phyloP scores from a whole-genome alignment of 2,797 vertebrate species.

The Sebastolobus altivelis region DNA sequence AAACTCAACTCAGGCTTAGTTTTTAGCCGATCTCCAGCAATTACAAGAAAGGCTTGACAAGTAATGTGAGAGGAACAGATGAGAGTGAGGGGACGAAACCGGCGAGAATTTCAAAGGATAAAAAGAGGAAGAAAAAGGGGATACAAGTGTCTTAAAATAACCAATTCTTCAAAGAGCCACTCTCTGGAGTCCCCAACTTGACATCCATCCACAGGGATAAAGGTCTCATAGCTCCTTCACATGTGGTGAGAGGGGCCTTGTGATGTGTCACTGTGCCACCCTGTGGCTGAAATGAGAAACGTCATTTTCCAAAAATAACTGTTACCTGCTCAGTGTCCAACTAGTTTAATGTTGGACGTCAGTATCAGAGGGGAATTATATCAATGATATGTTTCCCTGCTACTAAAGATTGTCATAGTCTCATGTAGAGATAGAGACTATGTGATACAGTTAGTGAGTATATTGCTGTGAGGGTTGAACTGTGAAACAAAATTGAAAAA shows the following conservation, averaged over 20 bases:
- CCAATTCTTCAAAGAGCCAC: conserved; percentile 35
- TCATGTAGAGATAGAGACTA: not conserved
- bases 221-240: not conserved
- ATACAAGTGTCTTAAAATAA: conserved; percentile 14
- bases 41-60: conserved; percentile 7
- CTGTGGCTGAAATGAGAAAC: conserved; percentile 52
- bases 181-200: not conserved
- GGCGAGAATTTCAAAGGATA: conserved; percentile 2
- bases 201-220: not conserved
- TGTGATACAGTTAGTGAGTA: not conserved
- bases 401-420: not conserved
- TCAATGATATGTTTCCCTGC: not conserved
- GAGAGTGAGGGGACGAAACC: not conserved
- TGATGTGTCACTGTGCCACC: conserved; percentile 46
- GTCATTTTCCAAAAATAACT: not conserved
- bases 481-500: not conserved
- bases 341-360: not conserved
- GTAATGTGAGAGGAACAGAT: not conserved
- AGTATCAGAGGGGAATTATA: not conserved
- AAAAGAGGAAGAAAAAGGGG: not conserved
- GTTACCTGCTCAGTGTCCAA: not conserved
- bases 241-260: not conserved
- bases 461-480: too few species aligned
- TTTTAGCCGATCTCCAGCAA: conserved; percentile 29
- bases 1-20: not conserved